These are phyloP conservation scores for Corydoras maculifer DNA, from an alignment of 2,113 vertebrate species.

Conservation along the genomic window DNA sequence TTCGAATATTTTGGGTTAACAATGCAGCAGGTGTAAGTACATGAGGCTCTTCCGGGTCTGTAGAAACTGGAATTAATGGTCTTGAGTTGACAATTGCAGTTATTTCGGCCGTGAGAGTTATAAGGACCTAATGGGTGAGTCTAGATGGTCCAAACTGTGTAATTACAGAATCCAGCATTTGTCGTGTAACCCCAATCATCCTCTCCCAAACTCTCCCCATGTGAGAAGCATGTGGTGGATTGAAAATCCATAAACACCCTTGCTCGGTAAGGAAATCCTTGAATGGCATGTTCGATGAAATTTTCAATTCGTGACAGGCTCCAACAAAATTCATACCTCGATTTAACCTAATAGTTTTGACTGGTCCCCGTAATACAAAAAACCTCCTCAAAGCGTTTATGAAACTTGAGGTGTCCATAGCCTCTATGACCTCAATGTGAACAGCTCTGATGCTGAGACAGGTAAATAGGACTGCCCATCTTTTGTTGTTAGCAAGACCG, in stretches of 20 bases:
- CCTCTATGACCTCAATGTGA: conserved; percentile 24
- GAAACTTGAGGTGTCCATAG: conserved; percentile 16
- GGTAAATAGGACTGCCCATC: conserved; percentile 22
- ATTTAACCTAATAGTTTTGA: conserved; percentile 21
- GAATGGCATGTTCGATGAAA: background rate
- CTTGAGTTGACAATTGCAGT: background rate
- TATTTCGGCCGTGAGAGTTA: background rate
- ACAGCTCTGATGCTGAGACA: conserved; percentile 13
- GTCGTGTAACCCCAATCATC: background rate
- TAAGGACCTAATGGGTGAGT: background rate
- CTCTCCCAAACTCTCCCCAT: background rate
- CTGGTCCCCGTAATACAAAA: conserved; percentile 25
- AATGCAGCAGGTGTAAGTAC: conserved; percentile 3
- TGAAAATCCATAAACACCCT: background rate
- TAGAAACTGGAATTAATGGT: background rate
- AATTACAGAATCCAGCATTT: background rate
- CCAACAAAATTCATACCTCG: conserved; percentile 14
- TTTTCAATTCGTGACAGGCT: background rate
- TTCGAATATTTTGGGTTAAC: background rate
- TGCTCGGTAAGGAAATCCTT: background rate
- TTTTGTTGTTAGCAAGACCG: conserved; percentile 3
- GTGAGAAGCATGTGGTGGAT: background rate
- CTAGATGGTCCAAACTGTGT: background rate
- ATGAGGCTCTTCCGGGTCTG: background rate
- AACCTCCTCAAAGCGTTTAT: conserved; percentile 27